Evolutionary conservation across 2,113 vertebrate genomes (phyloP).

Genomic region (Gallinago paraguaiae): DNA sequence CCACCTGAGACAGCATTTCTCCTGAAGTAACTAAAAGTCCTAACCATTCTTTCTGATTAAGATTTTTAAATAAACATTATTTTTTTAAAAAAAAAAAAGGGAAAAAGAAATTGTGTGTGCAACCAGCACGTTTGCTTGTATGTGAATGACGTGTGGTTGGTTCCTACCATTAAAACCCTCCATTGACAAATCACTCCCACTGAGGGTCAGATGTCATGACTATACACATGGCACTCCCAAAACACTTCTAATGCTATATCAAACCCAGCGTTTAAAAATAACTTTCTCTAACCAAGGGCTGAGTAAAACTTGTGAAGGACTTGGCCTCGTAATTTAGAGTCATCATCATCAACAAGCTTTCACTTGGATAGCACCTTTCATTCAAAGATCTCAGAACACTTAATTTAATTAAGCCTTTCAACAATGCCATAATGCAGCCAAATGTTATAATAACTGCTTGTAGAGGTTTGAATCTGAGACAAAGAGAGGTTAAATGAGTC

Average conservation of each 20-base stretch:
- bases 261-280: conserved; percentile 28
- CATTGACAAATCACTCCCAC: neutral
- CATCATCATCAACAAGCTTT: conserved; percentile 56
- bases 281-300: conserved; percentile 1
- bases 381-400: conserved; percentile 59
- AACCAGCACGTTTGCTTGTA: neutral
- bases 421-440: conserved; percentile 59
- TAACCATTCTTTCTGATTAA: neutral
- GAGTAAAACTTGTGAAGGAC: conserved; percentile 20
- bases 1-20: neutral
- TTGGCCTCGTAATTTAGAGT: conserved; percentile 32
- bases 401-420: conserved; percentile 71
- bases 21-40: neutral
- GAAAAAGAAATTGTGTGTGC: neutral
- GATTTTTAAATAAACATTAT: neutral
- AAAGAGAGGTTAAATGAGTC: conserved; percentile 67
- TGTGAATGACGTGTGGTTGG: neutral
- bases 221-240: neutral
- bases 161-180: neutral
- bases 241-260: neutral
- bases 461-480: conserved; percentile 66
- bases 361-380: conserved; percentile 67
- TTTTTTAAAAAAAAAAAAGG: neutral
- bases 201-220: neutral
- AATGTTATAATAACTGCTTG: conserved; percentile 66